Base-by-base conservation (phyloP, 2,888 invertebrate species). In the Argyresthia goedartella region DNA sequence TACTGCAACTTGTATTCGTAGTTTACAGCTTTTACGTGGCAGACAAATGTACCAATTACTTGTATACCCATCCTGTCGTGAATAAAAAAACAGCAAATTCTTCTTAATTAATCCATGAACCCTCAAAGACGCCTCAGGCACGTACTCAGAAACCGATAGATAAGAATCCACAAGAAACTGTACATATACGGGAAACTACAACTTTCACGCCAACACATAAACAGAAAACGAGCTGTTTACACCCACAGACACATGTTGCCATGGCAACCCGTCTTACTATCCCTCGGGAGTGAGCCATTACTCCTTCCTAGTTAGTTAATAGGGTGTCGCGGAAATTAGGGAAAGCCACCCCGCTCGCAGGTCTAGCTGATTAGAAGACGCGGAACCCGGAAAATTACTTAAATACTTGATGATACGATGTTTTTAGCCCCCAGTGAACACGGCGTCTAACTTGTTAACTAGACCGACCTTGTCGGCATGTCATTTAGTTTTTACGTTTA, bases 271-370 rank as follows among this genome's bases (percentile, higher is more conserved):
- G 57, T 60, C 63, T 61, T 64, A 65, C 69, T 47, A 74, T 76
- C 77, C 74, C 76, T 70, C 64, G 66, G 65, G 71, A 75, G 66
- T 64, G 67, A 67, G 73, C 71, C 73, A 81, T 81, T 77, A 78
- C 72, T 76, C 71, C 72, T 67, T 74, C 71, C 73, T 71, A 69
- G 72, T 25, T 25, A 25, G 25, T 76, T 81, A 81, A 78, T 78
- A 74, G 75, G 73, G 74, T 76, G 76, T 73, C 78, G 69, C 71
- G 72, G 72, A 80, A 81, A 81, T 81, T 81, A 79, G 76, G 75
- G 62, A 76, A 76, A 76, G 68, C 73, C 71, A 61, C 73, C 73
- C 60, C 58, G 62, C 64, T 66, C 65, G 66, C 64, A 72, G 73
- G 71, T 74, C 76, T 73, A 73, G 68, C 72, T 76, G 78, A 81